Conservation (phyloP, 2,797 vertebrate species). For the Neosilurus mollespiculum region DNA sequence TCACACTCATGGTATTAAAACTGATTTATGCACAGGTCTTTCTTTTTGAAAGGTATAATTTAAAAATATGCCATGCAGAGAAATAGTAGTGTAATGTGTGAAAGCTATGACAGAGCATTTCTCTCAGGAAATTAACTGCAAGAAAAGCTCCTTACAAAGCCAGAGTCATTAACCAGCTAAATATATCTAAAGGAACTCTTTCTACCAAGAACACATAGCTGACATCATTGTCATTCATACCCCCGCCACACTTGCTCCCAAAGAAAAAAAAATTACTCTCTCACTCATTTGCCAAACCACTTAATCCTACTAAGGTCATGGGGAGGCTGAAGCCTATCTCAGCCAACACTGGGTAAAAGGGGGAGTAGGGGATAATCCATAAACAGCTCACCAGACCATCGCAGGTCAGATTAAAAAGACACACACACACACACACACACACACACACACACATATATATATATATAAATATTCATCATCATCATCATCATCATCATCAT, state of each 20-base stretch:
- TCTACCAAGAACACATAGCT: not conserved
- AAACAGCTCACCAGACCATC: no score
- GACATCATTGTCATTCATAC: not conserved
- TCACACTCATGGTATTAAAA: slow-evolving; percentile 11
- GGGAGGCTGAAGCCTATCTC: no score
- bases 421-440: no score
- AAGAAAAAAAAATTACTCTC: not conserved
- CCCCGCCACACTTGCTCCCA: not conserved
- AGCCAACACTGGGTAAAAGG: no score
- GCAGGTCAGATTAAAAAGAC: no score
- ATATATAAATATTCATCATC: no score
- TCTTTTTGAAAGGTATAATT: not conserved
- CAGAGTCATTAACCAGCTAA: not conserved
- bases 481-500: no score
- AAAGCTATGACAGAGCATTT: not conserved
- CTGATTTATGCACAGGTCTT: not conserved
- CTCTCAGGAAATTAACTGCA: not conserved
- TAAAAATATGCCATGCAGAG: slow-evolving; percentile 7
- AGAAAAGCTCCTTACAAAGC: not conserved
- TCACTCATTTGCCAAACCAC: no score
- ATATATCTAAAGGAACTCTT: not conserved
- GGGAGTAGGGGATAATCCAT: no score
- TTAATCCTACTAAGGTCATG: no score
- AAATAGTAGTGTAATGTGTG: not conserved
- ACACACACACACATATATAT: no score